These are phyloP conservation scores for Picus viridis DNA, from an alignment of 2,797 vertebrate genomes.

Conservation along the genomic window DNA sequence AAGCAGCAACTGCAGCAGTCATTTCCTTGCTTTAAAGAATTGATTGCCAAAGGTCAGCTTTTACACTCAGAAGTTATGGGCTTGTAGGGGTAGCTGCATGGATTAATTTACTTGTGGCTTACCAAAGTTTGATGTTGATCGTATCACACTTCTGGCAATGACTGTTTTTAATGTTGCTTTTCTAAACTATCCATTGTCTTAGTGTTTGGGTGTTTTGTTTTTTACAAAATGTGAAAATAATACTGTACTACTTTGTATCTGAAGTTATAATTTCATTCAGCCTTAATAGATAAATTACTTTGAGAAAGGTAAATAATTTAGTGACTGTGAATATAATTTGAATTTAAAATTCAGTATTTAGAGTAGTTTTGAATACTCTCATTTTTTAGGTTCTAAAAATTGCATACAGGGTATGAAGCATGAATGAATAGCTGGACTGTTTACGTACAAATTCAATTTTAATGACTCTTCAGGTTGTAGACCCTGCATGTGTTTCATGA, in stretches of 20 bases:
- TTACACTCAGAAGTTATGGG: background rate
- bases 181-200: background rate
- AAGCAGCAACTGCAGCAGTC: background rate
- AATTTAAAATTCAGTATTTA: background rate
- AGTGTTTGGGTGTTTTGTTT: background rate
- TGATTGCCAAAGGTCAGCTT: background rate
- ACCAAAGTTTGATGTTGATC: background rate
- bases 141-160: background rate
- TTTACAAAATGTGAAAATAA: background rate
- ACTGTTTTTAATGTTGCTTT: background rate
- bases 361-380: background rate
- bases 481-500: background rate
- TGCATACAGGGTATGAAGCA: fast-evolving
- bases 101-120: background rate
- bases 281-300: background rate
- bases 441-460: background rate
- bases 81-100: background rate
- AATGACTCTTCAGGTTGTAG: background rate
- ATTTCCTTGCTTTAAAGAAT: background rate
- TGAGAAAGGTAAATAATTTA: background rate
- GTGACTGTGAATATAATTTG: background rate
- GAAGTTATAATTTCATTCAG: background rate
- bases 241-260: background rate
- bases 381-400: background rate
- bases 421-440: background rate